Evolutionary conservation across 2,113 vertebrate species (phyloP), one percentile per base, ranked within the genome.

Genomic region (Thymallus thymallus): DNA sequence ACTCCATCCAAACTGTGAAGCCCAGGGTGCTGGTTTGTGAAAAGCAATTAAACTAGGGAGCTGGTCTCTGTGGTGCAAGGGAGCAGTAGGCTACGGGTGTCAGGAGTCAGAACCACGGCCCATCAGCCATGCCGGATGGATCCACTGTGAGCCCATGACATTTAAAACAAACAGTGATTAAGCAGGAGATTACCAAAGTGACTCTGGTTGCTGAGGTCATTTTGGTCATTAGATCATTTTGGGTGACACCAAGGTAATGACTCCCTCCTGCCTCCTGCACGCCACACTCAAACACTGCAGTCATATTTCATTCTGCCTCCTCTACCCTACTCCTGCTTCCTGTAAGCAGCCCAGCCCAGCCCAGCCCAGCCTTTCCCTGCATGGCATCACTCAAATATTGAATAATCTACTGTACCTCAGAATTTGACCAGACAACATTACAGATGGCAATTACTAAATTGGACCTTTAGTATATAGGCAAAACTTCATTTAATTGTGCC

Each of bases 121-220:
- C 61, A 35, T 68, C 69, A 68, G 29, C 62, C 63, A 58, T 51
- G 14, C n/a, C 23, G 61, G 60, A 64, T 20, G 45, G 22, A 32
- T 6, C 67, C 10, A 63, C 66, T 10, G 66, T 69, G 60, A 70
- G 63, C 41, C 9, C 1, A 3, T 76, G 81, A 79, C 70, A 79
- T 76, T 74, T 79, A 68, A 76, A 76, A 81, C 76, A 78, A 62
- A 78, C 76, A 73, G 64, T 77, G 79, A 77, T 81, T 81, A 77
- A 81, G 75, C 51, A 68, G 46, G 55, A 71, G 32, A 76, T 76
- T 76, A 74, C 45, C 75, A 68, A 62, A 64, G 68, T 77, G 74
- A 83, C 72, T 80, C 70, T 62, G 30, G 35, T 5, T 51, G 48
- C 67, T 22, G 69, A 67, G 55, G 24, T 65, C 58, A 20, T 72